Conservation (phyloP, 2,888 invertebrate genomes). For the Yponomeuta evonymella region DNA sequence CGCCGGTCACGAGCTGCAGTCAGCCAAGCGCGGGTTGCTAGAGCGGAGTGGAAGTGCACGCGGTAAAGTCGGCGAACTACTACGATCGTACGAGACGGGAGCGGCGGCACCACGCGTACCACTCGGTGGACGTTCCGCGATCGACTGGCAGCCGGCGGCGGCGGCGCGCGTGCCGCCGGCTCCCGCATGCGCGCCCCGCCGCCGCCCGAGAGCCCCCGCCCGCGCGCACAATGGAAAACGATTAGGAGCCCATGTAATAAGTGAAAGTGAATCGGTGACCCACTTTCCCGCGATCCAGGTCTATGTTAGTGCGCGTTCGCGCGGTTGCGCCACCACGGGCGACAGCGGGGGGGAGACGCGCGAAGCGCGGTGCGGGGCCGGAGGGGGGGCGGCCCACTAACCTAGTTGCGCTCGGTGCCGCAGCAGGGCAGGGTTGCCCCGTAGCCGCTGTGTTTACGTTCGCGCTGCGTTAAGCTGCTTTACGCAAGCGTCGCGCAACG, state of each 20-base stretch:
- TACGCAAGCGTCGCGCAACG: conserved; percentile 14
- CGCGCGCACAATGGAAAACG: conserved; percentile 82
- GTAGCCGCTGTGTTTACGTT: conserved; percentile 63
- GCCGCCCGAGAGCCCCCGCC: conserved; percentile 69
- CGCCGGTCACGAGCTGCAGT: conserved; percentile 34
- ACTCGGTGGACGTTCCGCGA: conserved; percentile 61
- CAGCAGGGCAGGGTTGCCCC: conserved; percentile 77
- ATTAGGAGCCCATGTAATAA: conserved; percentile 88
- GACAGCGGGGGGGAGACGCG: background rate
- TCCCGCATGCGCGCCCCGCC: conserved; percentile 72
- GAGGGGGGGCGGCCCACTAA: conserved; percentile 84
- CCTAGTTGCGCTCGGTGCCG: conserved; percentile 84
- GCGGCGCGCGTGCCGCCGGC: conserved; percentile 72
- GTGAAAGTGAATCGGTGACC: conserved; percentile 93
- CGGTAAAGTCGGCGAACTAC: conserved; percentile 3
- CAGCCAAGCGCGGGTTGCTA: conserved; percentile 27
- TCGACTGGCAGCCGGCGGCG: conserved; percentile 72
- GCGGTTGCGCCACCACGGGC: conserved; percentile 67
- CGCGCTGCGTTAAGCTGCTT: conserved; percentile 29
- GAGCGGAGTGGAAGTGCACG: conserved; percentile 22
- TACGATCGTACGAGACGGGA: conserved; percentile 56
- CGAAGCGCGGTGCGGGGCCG: conserved; percentile 63
- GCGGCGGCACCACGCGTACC: conserved; percentile 53
- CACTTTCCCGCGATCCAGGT: conserved; percentile 95
- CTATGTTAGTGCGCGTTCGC: conserved; percentile 86